phyloP scores from a whole-genome alignment of 2,888 invertebrate species.

The Thereva unica region DNA sequence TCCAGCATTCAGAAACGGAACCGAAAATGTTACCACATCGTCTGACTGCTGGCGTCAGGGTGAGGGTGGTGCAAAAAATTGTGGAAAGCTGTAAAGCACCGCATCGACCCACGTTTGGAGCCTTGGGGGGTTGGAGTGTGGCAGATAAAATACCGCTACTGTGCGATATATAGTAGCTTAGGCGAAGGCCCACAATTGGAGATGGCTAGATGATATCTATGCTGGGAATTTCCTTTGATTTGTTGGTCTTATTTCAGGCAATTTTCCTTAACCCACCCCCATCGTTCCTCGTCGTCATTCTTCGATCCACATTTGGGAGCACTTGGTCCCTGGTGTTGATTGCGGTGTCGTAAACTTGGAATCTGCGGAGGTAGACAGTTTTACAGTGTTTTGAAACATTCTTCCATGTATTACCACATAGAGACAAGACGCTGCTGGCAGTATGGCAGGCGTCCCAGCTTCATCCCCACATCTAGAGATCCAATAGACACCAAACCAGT shows the following conservation, averaged over 20 bases:
- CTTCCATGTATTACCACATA: not conserved
- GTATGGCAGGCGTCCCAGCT: too few relatives aligned
- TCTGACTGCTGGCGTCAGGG: slow-evolving; percentile 17
- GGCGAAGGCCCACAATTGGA: slow-evolving; percentile 25
- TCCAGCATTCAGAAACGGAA: slow-evolving; percentile 20
- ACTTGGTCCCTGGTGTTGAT: slow-evolving; percentile 17
- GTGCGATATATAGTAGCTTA: slow-evolving; percentile 20
- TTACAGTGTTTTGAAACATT: slow-evolving; percentile 19
- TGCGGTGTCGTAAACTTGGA: slow-evolving; percentile 20
- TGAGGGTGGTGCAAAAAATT: not conserved
- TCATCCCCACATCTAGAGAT: slow-evolving; percentile 20
- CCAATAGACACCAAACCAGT: not conserved
- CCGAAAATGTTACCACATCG: not conserved
- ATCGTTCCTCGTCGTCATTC: not conserved
- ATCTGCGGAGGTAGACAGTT: slow-evolving; percentile 4
- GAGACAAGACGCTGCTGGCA: not conserved
- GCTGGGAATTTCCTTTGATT: slow-evolving; percentile 33
- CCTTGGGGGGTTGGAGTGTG: not conserved
- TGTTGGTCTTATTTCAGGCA: slow-evolving; percentile 23
- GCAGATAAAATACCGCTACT: slow-evolving; percentile 20
- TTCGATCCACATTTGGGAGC: slow-evolving; percentile 9
- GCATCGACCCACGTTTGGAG: too few relatives aligned
- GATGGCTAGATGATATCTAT: slow-evolving; percentile 19
- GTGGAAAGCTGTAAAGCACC: too few relatives aligned
- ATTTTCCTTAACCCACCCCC: slow-evolving; percentile 3